Evolutionary conservation across 2,888 invertebrate species (phyloP), one percentile per base, ranked within the genome.

Genomic region (Phrixothrix hirtus): DNA sequence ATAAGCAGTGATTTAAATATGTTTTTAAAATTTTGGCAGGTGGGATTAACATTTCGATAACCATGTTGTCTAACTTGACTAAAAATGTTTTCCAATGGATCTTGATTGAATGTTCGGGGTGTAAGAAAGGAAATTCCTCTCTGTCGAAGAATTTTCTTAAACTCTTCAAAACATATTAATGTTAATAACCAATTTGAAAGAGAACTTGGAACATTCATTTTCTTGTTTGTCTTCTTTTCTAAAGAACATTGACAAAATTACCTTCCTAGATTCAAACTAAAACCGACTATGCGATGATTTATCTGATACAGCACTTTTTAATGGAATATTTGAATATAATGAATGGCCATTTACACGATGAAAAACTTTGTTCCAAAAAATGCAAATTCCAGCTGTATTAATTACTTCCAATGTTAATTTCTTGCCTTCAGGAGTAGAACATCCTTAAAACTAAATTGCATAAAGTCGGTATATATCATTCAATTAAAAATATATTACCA

Each of bases 41-140:
- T 34, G 14, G 48, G 35, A 13, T 48, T 39, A n/a, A 27, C 16
- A 48, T 39, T 25, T 17, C 34, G 25, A 6, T 10, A 17, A n/a
- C 48, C 32, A n/a, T 34, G n/a, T 14, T 34, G 29, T n/a, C 25
- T 25, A 21, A 48, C 15, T 48, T 41, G 12, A 26, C 34, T 6
- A 48, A 39, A 25, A 25, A 25, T 16, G 30, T 16, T 41, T 30
- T 41, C 39, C 16, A 30, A 10, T 1, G 30, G 30, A 15, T 48
- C 48, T 14, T 48, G 48, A 25, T 47, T 47, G 32, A 47, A 39
- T 9, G 9, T 10, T 9, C 47, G 38, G 7, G 21, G 3, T 12
- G 14, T 9, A 15, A 38, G 14, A 15, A 10, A 15, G 16, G 9
- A 15, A 16, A 43, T 14, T 3, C 32, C 43, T 21, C 15, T 13